phyloP scores from a whole-genome alignment of 2,888 invertebrate species.

The Hydropsyche betteni region DNA sequence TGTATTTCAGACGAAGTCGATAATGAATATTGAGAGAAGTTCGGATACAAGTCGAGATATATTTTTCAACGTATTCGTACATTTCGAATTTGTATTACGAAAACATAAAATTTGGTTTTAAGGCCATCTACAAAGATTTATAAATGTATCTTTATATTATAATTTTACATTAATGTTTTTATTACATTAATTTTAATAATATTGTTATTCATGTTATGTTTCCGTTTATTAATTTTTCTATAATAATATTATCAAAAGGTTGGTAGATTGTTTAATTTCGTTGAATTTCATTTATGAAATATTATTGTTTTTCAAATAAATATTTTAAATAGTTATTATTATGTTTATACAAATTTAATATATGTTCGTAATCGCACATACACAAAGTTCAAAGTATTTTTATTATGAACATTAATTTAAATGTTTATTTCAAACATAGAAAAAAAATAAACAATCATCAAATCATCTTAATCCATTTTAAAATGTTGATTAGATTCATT shows the following conservation, averaged over 20 bases:
- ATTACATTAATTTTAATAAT: not conserved
- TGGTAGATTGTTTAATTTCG: not conserved
- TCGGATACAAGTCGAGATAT: no score
- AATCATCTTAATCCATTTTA: not conserved
- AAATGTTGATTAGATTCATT: not conserved
- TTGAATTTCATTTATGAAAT: not conserved
- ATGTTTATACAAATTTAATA: no score
- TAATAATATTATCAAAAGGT: not conserved
- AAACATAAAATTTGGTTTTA: not conserved
- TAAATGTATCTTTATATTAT: slow-evolving; percentile 1
- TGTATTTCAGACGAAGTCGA: slow-evolving; percentile 1
- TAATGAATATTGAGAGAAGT: slow-evolving; percentile 1
- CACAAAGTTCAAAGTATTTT: no score
- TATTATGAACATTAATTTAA: no score
- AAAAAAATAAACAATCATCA: no score
- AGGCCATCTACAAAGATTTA: not conserved
- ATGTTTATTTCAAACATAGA: no score
- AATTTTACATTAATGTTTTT: not conserved
- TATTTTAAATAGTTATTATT: not conserved
- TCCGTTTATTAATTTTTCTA: not conserved
- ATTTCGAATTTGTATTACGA: not conserved
- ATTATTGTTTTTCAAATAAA: not conserved
- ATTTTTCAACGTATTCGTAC: no score
- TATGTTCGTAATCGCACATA: no score
- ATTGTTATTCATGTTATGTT: not conserved